phyloP scores from a whole-genome alignment of 30 jellyfish, hydroid and myxozoan genomes.

The Haliclystus octoradiatus region DNA sequence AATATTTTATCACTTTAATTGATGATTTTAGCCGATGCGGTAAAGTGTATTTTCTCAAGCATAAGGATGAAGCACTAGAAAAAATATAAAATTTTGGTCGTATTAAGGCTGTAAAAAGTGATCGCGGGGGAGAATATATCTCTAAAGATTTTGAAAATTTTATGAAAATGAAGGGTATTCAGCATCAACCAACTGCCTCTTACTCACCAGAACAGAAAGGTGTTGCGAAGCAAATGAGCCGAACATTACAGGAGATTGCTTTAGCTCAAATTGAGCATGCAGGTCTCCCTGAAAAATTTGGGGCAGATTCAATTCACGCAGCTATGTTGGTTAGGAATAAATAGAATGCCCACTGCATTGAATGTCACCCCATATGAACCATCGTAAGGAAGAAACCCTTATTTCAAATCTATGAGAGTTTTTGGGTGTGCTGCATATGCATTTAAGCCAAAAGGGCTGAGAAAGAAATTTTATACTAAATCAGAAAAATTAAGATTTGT shows the following conservation, averaged over 20 bases:
- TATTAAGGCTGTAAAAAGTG: constrained; percentile 14
- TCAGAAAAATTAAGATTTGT: constrained; percentile 9
- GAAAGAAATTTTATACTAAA: constrained; percentile 21
- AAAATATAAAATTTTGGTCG: too few species aligned
- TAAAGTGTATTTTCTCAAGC: constrained; percentile 4
- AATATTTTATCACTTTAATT: constrained; percentile 15
- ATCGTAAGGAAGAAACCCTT: constrained; percentile 30
- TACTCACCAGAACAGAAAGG: constrained; percentile 52
- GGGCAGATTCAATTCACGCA: constrained; percentile 37
- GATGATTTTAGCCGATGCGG: constrained; percentile 5
- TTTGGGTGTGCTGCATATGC: constrained; percentile 53
- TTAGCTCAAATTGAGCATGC: constrained; percentile 22
- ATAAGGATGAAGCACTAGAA: constrained; percentile 17
- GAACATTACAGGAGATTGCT: constrained; percentile 43
- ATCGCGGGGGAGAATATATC: constrained; percentile 44
- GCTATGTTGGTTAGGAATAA: constrained; percentile 31
- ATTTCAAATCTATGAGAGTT: constrained; percentile 11
- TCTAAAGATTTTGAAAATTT: constrained; percentile 24
- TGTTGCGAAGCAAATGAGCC: constrained; percentile 38
- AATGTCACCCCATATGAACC: constrained; percentile 37
- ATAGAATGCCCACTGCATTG: constrained; percentile 15
- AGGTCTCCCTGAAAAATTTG: constrained; percentile 16
- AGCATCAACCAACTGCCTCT: constrained; percentile 20
- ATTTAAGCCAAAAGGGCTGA: constrained; percentile 15
- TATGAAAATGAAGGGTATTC: constrained; percentile 22